Evolutionary conservation across 2,113 vertebrate genomes (phyloP).

Genomic region (Marmota flaviventris): DNA sequence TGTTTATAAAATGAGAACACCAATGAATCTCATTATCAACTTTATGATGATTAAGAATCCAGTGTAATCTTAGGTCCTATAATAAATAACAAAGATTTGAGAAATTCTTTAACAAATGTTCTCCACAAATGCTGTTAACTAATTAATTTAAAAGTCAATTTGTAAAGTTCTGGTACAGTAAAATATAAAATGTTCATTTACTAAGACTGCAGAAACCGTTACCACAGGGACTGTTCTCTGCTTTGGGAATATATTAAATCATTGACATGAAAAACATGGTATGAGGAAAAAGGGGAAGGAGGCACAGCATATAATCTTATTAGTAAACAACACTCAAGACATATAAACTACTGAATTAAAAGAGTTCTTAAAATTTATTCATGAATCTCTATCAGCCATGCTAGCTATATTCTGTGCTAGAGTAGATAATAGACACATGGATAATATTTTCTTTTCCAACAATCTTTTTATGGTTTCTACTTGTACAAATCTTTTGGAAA

Average conservation of each 20-base stretch:
- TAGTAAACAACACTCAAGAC: background rate
- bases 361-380: background rate
- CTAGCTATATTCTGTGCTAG: background rate
- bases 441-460: background rate
- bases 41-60: background rate
- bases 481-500: background rate
- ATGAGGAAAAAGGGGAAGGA: background rate
- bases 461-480: slow-evolving; percentile 43
- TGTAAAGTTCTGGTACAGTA: background rate
- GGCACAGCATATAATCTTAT: background rate
- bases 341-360: background rate
- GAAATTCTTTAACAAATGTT: slow-evolving; percentile 11
- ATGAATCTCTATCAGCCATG: background rate
- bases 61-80: background rate
- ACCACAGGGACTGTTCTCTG: background rate
- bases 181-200: background rate
- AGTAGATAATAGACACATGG: background rate
- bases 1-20: slow-evolving; percentile 42
- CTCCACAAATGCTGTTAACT: background rate
- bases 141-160: slow-evolving; percentile 41
- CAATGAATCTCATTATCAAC: background rate
- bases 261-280: background rate
- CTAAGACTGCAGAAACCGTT: background rate
- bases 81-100: slow-evolving; percentile 42
- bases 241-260: slow-evolving; percentile 22